These are phyloP conservation scores for Spilosoma lubricipeda DNA, from an alignment of 2,888 invertebrate genomes.

Conservation along the genomic window DNA sequence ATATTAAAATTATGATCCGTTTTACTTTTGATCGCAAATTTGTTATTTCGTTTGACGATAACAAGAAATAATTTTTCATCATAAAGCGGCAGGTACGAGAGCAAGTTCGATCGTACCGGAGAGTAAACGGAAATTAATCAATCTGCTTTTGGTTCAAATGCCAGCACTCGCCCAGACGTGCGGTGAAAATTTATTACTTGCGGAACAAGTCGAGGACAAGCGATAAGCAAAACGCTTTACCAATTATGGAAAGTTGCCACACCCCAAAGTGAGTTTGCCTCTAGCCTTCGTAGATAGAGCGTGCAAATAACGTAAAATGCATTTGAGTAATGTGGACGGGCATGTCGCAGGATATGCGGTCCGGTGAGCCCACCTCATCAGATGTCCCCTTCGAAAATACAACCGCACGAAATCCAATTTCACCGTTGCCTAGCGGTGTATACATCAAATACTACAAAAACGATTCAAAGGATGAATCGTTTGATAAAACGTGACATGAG, in stretches of 20 bases:
- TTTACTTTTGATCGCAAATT: constrained; percentile 38
- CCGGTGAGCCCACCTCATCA: constrained; percentile 72
- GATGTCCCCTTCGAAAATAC: constrained; percentile 77
- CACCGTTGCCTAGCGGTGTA: constrained; percentile 74
- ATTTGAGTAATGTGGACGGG: constrained; percentile 61
- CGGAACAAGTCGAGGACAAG: constrained; percentile 33
- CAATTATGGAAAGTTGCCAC: constrained; percentile 24
- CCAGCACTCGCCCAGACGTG: constrained; percentile 47
- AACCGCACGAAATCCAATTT: constrained; percentile 74
- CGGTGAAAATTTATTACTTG: constrained; percentile 43
- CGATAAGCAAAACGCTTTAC: constrained; percentile 29
- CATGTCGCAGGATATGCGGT: constrained; percentile 80
- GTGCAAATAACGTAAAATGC: constrained; percentile 58
- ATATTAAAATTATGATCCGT: constrained; percentile 28
- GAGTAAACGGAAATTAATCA: constrained; percentile 72
- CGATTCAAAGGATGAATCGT: constrained; percentile 45
- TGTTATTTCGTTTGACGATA: constrained; percentile 33
- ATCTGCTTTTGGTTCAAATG: constrained; percentile 60
- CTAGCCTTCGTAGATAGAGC: constrained; percentile 34
- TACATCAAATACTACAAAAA: constrained; percentile 63
- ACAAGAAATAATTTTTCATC: constrained; percentile 48
- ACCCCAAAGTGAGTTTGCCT: constrained; percentile 32
- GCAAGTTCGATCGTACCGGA: constrained; percentile 55
- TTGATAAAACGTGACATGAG: constrained; percentile 47
- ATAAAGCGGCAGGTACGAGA: constrained; percentile 46